phyloP scores from a whole-genome alignment of 2,888 invertebrate genomes.

The Eilema griseolum region DNA sequence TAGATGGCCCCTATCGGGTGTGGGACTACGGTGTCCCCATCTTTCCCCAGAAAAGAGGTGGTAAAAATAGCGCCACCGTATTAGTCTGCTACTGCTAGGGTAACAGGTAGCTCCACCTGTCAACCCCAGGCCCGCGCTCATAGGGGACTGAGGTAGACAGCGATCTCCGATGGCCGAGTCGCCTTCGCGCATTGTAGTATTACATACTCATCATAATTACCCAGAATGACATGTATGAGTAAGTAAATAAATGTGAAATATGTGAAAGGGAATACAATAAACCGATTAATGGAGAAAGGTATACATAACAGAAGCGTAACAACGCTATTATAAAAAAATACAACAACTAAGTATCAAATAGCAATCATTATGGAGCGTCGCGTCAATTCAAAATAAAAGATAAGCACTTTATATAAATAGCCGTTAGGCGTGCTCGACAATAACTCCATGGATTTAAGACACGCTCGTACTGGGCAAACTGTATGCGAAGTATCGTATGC shows the following conservation, averaged over 20 bases:
- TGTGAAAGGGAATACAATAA: conserved; percentile 6
- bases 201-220: neutral
- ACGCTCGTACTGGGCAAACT: conserved; percentile 3
- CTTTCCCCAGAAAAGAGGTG: no score
- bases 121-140: no score
- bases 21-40: no score
- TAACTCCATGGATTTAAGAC: conserved; percentile 37
- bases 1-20: no score
- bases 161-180: no score
- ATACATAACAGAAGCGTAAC: neutral
- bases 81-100: no score
- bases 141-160: no score
- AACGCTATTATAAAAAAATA: conserved; percentile 4
- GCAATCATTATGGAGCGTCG: conserved; percentile 5
- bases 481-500: neutral
- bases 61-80: no score
- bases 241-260: neutral
- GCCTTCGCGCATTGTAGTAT: no score
- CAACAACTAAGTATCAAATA: conserved; percentile 13
- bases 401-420: conserved; percentile 37
- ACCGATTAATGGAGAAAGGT: conserved; percentile 7
- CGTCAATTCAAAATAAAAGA: conserved; percentile 22
- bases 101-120: no score
- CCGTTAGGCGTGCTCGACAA: conserved; percentile 46
- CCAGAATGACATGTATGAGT: neutral